A percentile compares a stretch with the other conserved stretches of the same genome.
Conservation (phyloP, 2,797 vertebrate species). For the Malurus leucopterus region DNA sequence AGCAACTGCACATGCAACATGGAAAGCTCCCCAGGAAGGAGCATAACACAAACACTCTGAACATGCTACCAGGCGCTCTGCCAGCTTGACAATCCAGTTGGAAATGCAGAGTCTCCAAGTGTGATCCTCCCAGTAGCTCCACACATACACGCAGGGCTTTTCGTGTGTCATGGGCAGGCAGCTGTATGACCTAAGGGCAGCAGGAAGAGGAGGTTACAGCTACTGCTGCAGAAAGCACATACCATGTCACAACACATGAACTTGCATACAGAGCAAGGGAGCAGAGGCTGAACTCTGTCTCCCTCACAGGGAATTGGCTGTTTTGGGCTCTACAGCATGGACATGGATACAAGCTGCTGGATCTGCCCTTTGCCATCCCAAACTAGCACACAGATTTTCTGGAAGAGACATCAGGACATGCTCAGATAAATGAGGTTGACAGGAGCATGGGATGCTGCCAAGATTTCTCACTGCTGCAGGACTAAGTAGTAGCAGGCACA, state of each 20-base stretch:
- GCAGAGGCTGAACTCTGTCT: not conserved
- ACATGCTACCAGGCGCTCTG: constrained; percentile 67
- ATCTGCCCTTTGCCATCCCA: not conserved
- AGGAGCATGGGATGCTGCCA: not conserved
- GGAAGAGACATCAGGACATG: not conserved
- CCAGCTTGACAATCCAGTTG: constrained; percentile 86
- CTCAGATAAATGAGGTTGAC: not conserved
- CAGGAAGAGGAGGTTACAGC: not conserved
- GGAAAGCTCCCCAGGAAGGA: not conserved
- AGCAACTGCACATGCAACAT: not conserved
- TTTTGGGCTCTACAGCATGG: not conserved
- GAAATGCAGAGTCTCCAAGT: constrained; percentile 84
- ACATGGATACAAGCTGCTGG: not conserved
- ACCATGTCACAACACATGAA: fast-evolving
- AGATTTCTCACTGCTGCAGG: not conserved
- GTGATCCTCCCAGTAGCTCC: constrained; percentile 90
- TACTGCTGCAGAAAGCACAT: not conserved
- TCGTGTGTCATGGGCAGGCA: constrained; percentile 79
- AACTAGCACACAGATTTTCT: not conserved
- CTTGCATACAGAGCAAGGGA: not conserved
- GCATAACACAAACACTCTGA: not conserved
- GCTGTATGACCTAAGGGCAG: constrained; percentile 78
- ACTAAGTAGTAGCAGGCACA: not conserved
- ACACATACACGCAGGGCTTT: constrained; percentile 85
- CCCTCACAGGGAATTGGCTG: not conserved